These are phyloP conservation scores for Caenorhabditis macrosperma DNA, from an alignment of 2,888 invertebrate species.

Conservation along the genomic window DNA sequence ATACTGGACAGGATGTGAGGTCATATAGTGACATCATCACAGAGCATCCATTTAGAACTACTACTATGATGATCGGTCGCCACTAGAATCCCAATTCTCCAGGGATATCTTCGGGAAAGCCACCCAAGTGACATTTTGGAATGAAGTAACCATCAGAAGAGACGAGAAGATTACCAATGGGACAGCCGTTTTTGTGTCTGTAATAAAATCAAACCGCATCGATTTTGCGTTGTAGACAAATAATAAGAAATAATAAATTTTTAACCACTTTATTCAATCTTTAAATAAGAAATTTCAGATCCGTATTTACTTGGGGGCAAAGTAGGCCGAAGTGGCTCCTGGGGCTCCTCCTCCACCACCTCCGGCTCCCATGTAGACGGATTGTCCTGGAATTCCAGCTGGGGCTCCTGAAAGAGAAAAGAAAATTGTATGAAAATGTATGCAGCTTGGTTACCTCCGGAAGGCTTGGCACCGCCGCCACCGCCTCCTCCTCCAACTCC, in stretches of 20 bases:
- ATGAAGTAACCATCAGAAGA: conserved; percentile 40
- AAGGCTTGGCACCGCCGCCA: conserved; percentile 14
- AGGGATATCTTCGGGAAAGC: conserved; percentile 43
- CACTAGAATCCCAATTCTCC: conserved; percentile 49
- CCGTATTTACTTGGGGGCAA: conserved; percentile 66
- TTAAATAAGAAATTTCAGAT: neutral
- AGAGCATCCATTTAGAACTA: too few species aligned
- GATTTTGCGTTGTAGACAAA: conserved; percentile 24
- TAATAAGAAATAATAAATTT: neutral
- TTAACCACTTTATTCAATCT: neutral
- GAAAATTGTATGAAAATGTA: too few species aligned
- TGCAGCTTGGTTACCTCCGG: too few species aligned
- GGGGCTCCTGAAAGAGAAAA: conserved; percentile 31
- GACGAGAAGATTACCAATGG: conserved; percentile 32
- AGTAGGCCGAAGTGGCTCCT: conserved; percentile 71
- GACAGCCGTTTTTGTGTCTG: conserved; percentile 31
- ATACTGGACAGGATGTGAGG: conserved; percentile 46
- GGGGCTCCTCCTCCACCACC: conserved; percentile 50
- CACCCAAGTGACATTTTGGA: conserved; percentile 46
- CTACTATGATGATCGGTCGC: conserved; percentile 54
- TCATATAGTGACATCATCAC: neutral
- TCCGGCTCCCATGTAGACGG: conserved; percentile 56
- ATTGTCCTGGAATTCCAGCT: conserved; percentile 53
- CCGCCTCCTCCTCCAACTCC: conserved; percentile 62
- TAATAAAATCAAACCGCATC: conserved; percentile 29